Percentiles rank a stretch among this genome's conserved stretches.
Conservation (phyloP, 2,113 vertebrate species). For the Pheucticus melanocephalus region DNA sequence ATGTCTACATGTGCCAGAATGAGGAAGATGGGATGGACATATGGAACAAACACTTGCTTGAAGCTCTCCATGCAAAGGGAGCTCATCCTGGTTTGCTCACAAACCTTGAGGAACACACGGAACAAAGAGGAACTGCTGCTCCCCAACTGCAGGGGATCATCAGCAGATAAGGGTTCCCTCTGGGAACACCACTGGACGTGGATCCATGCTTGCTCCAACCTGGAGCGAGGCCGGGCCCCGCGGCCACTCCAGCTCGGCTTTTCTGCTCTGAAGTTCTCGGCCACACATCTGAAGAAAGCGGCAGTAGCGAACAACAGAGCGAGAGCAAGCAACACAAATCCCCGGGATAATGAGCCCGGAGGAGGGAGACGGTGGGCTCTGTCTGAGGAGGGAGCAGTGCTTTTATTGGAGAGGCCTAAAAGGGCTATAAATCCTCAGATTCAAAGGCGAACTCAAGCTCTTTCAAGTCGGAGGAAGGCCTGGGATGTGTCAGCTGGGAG, state of each 20-base stretch:
- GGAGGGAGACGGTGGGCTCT: slow-evolving; percentile 60
- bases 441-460: slow-evolving; percentile 55
- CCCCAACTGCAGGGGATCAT: fast-evolving
- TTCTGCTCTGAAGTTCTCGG: neutral
- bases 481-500: slow-evolving; percentile 65
- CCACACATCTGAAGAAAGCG: neutral
- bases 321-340: slow-evolving; percentile 41
- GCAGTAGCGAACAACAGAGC: slow-evolving; percentile 17
- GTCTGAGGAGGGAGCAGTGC: slow-evolving; percentile 50
- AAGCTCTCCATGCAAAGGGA: neutral
- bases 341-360: slow-evolving; percentile 39
- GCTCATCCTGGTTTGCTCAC: neutral
- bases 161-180: neutral
- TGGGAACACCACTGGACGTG: neutral
- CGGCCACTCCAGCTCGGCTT: neutral
- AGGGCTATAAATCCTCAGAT: slow-evolving; percentile 64
- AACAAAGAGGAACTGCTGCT: neutral
- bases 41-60: fast-evolving
- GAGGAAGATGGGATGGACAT: neutral
- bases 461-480: slow-evolving; percentile 64
- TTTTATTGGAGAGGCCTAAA: slow-evolving; percentile 67
- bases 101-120: fast-evolving
- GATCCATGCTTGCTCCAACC: neutral
- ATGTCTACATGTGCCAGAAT: fast-evolving
- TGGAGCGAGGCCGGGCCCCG: fast-evolving